Conservation (phyloP, 1,140 invertebrate species). For the Trinorchestia longiramus region DNA sequence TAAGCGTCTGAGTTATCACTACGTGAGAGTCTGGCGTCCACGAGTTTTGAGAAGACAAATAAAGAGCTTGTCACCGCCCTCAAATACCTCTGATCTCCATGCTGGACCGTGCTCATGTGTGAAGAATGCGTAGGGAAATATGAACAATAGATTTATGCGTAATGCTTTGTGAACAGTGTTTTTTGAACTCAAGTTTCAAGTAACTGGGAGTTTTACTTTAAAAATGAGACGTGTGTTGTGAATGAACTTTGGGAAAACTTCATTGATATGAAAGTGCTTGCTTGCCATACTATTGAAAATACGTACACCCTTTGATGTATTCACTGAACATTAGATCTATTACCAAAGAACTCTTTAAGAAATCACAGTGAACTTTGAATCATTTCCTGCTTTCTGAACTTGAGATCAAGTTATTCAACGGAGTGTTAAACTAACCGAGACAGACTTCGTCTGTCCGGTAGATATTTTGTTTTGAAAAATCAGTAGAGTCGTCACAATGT, state of each 20-base stretch:
- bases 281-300: not conserved
- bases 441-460: no score
- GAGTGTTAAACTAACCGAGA: not conserved
- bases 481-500: constrained; percentile 49
- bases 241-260: not conserved
- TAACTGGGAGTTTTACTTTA: not conserved
- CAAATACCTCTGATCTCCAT: not conserved
- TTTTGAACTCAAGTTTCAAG: not conserved
- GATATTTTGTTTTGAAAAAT: not conserved
- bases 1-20: not conserved
- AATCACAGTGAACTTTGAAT: not conserved
- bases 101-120: not conserved
- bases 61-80: not conserved
- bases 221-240: not conserved
- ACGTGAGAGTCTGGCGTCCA: not conserved
- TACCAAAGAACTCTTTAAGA: not conserved
- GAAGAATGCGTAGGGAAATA: not conserved
- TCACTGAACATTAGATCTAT: not conserved
- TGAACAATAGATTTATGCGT: not conserved
- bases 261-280: not conserved
- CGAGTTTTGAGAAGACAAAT: not conserved
- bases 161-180: not conserved
- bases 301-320: not conserved
- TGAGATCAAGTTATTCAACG: not conserved
- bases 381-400: not conserved